Percentiles rank a stretch among this genome's conserved stretches.
phyloP scores from a whole-genome alignment of 2,888 invertebrate species.

The Microctonus aethiopoides region DNA sequence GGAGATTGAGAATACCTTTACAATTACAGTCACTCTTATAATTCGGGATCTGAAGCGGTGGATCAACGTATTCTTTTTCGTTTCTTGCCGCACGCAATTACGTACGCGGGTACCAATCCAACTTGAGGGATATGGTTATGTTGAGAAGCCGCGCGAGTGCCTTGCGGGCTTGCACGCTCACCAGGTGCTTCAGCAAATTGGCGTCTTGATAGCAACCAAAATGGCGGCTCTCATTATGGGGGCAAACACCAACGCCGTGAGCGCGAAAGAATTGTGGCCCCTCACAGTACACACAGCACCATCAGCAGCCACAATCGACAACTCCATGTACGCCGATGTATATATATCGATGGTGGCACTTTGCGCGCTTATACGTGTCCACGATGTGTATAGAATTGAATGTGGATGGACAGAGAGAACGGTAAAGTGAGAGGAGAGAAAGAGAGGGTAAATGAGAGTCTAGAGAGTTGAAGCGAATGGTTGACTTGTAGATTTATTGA shows the following conservation, averaged over 20 bases:
- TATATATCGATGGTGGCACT: conserved; percentile 4
- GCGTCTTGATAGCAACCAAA: conserved; percentile 48
- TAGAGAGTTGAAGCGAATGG: conserved; percentile 38
- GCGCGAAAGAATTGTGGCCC: conserved; percentile 10
- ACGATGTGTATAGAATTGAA: neutral
- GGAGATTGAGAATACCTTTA: conserved; percentile 34
- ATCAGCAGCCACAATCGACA: neutral
- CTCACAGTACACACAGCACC: neutral
- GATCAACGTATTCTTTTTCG: conserved; percentile 6
- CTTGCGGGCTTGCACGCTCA: conserved; percentile 40
- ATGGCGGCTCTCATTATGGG: conserved; percentile 42
- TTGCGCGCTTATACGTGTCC: neutral
- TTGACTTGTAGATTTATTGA: conserved; percentile 63
- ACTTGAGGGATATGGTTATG: conserved; percentile 10
- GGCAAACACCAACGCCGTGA: neutral
- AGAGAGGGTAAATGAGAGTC: conserved; percentile 5
- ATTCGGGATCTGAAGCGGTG: conserved; percentile 32
- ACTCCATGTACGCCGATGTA: conserved; percentile 2
- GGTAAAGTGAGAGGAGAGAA: neutral
- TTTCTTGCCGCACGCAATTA: conserved; percentile 37
- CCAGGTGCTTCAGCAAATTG: conserved; percentile 51
- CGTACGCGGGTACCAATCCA: conserved; percentile 18
- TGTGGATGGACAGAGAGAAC: neutral
- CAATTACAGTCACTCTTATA: conserved; percentile 42
- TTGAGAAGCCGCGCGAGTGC: conserved; percentile 31